A percentile compares a stretch with the other conserved stretches of the same genome.
Conservation (phyloP, 2,888 invertebrate genomes). For the Cybosia mesomella region DNA sequence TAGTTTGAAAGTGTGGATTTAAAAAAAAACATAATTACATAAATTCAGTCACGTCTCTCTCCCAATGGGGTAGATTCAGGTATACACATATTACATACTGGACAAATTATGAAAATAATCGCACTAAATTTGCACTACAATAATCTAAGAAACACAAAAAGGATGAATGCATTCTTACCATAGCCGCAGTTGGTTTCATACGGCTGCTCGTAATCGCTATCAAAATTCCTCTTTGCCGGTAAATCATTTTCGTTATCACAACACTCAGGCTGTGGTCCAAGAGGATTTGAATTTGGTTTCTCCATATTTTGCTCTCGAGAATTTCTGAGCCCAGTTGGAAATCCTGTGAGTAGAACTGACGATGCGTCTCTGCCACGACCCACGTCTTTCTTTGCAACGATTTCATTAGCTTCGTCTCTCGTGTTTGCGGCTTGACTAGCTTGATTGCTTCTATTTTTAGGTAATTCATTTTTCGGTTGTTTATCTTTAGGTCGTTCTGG, state of each 20-base stretch:
- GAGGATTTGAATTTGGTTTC: background rate
- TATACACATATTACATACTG: too few species aligned
- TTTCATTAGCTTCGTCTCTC: background rate
- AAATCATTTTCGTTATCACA: background rate
- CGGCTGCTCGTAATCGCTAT: background rate
- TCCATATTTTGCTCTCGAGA: background rate
- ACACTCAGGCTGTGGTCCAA: background rate
- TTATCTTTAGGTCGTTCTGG: background rate
- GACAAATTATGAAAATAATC: too few species aligned
- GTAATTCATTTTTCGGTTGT: too few species aligned
- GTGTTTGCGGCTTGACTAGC: background rate
- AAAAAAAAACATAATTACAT: too few species aligned
- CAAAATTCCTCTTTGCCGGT: background rate
- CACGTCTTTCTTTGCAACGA: background rate
- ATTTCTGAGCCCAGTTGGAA: background rate
- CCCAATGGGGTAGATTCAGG: too few species aligned
- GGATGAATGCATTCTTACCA: background rate
- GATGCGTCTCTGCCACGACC: background rate
- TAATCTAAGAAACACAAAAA: too few species aligned
- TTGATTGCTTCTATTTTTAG: background rate
- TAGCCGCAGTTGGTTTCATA: background rate
- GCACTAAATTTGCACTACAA: too few species aligned
- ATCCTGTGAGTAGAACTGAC: too few species aligned
- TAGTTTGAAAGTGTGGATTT: too few species aligned
- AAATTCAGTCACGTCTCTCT: too few species aligned